Evolutionary conservation across 1,140 invertebrate genomes (phyloP), one percentile per base, ranked within the genome.

Genomic region (Papilio polyxenes): DNA sequence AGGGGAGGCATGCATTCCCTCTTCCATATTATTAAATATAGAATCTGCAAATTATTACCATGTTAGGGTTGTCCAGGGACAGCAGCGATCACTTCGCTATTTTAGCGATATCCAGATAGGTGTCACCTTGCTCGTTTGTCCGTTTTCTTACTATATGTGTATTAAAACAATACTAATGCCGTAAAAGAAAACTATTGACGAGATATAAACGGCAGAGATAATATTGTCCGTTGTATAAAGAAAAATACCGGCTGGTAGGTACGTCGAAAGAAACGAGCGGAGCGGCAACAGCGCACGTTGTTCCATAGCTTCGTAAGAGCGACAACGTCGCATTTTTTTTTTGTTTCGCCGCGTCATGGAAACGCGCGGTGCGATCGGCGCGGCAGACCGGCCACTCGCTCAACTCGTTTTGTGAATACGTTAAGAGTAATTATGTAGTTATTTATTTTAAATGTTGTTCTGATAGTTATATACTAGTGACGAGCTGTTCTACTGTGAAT

Each of bases 311-410:
- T 80, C 84, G 83, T 80, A 87, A 84, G 85, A 88, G 87, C 88
- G 91, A 91, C 92, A 93, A 93, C 92, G 82, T 82, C 91, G 90
- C 90, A 84, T 88, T 89, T 89, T 91, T 91, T 89, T 89, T 83
- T 89, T 85, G 84, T 89, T 86, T 87, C 84, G 87, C 85, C 86
- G 87, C 87, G 87, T 90, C 88, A 91, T 87, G 88, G 85, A 87
- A 85, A 89, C 86, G 87, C 85, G 84, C 86, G 82, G 78, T 82
- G 83, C 80, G 59, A 83, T 83, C 79, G 82, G 86, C 85, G 76
- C 83, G 81, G 83, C 82, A 83, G 75, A 77, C 75, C 62, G 78
- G 62, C 72, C 82, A 81, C 72, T 78, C 77, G 76, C 72, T 56
- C 51, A 20, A 80, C 62, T 72, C 80, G 72, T 82, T 84, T 69